These are phyloP conservation scores for Crypturellus tataupa DNA, from an alignment of 2,797 vertebrate genomes.

Conservation along the genomic window DNA sequence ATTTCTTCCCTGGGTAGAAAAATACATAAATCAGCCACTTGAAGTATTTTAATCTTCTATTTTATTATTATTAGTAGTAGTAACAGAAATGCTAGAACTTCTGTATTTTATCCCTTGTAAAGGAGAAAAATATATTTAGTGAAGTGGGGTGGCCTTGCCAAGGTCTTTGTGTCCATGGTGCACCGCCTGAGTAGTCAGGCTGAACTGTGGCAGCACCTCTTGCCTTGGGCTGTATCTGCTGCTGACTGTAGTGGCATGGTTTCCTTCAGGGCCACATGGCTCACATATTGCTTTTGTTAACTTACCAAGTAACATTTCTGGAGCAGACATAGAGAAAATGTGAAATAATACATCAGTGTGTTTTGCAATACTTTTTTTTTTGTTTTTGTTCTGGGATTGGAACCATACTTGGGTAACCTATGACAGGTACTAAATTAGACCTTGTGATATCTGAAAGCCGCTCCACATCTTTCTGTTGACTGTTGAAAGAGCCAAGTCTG, in stretches of 20 bases:
- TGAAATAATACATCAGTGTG: not conserved
- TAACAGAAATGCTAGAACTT: conserved; percentile 47
- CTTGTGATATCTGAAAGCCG: not conserved
- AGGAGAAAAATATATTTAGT: conserved; percentile 59
- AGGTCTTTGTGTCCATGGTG: not conserved
- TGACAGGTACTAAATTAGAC: not conserved
- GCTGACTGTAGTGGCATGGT: conserved; percentile 15
- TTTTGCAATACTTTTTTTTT: not conserved
- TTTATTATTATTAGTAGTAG: conserved; percentile 19
- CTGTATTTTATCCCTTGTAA: conserved; percentile 50
- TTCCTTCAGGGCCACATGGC: conserved; percentile 7
- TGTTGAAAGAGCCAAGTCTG: not conserved
- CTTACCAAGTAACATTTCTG: not conserved
- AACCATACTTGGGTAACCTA: not conserved
- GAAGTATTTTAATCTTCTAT: conserved; percentile 5
- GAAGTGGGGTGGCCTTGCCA: not conserved
- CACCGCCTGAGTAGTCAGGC: conserved; percentile 21
- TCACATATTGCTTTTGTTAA: not conserved
- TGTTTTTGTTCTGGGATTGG: not conserved
- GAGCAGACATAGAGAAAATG: not conserved
- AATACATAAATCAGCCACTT: conserved; percentile 57
- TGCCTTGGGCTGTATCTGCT: not conserved
- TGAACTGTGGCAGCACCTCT: not conserved
- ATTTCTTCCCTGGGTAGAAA: conserved; percentile 53
- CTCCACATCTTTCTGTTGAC: not conserved